Percentiles rank a stretch among this genome's conserved stretches.
phyloP scores from a whole-genome alignment of 2,797 vertebrate species.

The Chelon auratus region DNA sequence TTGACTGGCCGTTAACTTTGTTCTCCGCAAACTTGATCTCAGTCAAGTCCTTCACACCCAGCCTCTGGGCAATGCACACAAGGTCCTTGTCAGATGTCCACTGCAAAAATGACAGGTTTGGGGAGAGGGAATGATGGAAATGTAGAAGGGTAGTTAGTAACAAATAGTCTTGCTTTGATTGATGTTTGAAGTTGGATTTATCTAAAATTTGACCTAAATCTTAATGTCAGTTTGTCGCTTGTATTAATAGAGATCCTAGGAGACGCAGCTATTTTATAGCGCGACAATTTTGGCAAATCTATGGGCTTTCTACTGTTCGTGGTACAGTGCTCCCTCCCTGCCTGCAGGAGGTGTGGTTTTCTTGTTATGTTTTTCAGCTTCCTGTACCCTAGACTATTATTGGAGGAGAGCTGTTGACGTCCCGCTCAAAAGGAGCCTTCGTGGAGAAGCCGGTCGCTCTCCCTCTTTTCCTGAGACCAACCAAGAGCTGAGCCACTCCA shows the following conservation, averaged over 20 bases:
- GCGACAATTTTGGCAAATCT: too few relatives aligned
- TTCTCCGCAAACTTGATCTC: constrained; percentile 96
- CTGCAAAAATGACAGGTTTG: constrained; percentile 72
- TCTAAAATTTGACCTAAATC: neutral
- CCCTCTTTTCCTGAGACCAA: too few relatives aligned
- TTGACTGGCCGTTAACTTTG: constrained; percentile 94
- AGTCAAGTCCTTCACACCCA: constrained; percentile 91
- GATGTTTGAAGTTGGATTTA: neutral
- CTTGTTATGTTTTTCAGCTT: too few relatives aligned
- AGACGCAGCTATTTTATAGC: too few relatives aligned
- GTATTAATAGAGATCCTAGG: neutral
- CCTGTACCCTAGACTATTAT: too few relatives aligned
- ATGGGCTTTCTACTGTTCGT: too few relatives aligned
- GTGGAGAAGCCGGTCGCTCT: too few relatives aligned
- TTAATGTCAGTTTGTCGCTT: constrained; percentile 3
- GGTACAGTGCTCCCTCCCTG: too few relatives aligned
- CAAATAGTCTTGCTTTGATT: neutral
- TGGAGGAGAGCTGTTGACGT: too few relatives aligned
- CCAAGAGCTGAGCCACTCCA: too few relatives aligned
- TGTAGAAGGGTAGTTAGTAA: neutral
- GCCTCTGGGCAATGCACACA: constrained; percentile 83
- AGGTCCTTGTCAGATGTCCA: constrained; percentile 96
- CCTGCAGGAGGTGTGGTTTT: too few relatives aligned
- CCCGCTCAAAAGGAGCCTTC: too few relatives aligned
- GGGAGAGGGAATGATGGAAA: neutral